Conservation (phyloP, 2,888 invertebrate genomes). For the Pandemis corylana region DNA sequence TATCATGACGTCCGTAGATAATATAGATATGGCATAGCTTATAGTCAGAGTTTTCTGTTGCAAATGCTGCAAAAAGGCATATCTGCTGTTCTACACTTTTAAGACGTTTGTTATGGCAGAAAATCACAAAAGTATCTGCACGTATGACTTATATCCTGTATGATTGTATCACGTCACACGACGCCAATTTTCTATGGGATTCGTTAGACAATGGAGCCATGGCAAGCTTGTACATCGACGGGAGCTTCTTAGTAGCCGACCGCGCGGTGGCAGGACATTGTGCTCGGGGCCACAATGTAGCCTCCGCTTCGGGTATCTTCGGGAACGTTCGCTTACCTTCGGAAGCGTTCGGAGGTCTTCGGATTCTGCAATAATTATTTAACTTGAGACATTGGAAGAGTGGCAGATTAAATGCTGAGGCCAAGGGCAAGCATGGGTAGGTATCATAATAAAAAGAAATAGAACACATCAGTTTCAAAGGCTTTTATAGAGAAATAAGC, state of each 20-base stretch:
- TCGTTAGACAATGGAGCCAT: constrained; percentile 39
- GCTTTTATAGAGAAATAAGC: too few species aligned
- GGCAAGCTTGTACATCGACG: constrained; percentile 48
- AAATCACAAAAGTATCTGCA: too few species aligned
- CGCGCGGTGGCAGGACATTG: constrained; percentile 30
- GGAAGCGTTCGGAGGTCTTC: background rate
- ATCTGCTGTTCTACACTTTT: too few species aligned
- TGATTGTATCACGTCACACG: background rate
- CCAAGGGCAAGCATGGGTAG: too few species aligned
- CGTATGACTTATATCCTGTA: too few species aligned
- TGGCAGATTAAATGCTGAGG: too few species aligned
- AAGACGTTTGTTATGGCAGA: too few species aligned
- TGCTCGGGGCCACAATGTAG: constrained; percentile 15
- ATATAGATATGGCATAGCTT: too few species aligned
- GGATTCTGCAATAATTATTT: background rate
- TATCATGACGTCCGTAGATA: too few species aligned
- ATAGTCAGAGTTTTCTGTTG: too few species aligned
- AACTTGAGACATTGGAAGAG: background rate
- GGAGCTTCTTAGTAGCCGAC: constrained; percentile 48
- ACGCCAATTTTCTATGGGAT: background rate
- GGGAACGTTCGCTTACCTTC: constrained; percentile 12
- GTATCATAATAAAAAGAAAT: background rate
- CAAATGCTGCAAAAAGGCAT: too few species aligned
- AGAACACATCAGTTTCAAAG: too few species aligned
- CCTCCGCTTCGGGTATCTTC: constrained; percentile 26